phyloP scores from a whole-genome alignment of 1,140 invertebrate genomes.

The Cephus cinctus region DNA sequence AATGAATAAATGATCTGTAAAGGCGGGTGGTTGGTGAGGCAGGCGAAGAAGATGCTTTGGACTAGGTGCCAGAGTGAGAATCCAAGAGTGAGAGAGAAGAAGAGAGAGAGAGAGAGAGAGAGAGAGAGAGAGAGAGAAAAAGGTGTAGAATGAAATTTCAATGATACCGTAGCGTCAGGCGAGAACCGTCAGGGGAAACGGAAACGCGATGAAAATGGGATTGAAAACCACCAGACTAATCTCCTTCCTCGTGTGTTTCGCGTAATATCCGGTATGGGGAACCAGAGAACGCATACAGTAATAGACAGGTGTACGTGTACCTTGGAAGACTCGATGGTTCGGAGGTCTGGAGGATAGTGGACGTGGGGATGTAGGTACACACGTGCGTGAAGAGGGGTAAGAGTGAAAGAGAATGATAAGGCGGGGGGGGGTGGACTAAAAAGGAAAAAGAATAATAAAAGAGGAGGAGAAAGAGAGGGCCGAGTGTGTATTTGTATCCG shows the following conservation, averaged over 20 bases:
- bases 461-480: no score
- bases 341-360: neutral
- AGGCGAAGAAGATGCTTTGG: no score
- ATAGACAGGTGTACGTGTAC: no score
- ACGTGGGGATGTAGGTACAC: constrained; percentile 17
- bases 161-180: constrained; percentile 27
- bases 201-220: constrained; percentile 47
- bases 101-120: constrained; percentile 4
- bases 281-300: no score
- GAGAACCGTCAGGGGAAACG: constrained; percentile 19
- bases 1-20: no score
- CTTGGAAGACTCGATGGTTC: no score
- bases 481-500: neutral
- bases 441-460: no score
- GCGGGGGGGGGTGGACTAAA: no score
- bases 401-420: no score
- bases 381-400: constrained; percentile 25
- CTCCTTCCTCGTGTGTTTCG: constrained; percentile 27
- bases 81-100: neutral
- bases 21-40: no score
- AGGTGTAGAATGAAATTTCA: constrained; percentile 25
- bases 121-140: constrained; percentile 13
- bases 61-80: constrained; percentile 8
- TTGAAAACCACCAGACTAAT: constrained; percentile 52
- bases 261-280: constrained; percentile 36